A percentile compares a stretch with the other conserved stretches of the same genome.
These are phyloP conservation scores for Nesometra sesokonis DNA, from an alignment of 35 echinoderm and acorn worm genomes.

Conservation along the genomic window DNA sequence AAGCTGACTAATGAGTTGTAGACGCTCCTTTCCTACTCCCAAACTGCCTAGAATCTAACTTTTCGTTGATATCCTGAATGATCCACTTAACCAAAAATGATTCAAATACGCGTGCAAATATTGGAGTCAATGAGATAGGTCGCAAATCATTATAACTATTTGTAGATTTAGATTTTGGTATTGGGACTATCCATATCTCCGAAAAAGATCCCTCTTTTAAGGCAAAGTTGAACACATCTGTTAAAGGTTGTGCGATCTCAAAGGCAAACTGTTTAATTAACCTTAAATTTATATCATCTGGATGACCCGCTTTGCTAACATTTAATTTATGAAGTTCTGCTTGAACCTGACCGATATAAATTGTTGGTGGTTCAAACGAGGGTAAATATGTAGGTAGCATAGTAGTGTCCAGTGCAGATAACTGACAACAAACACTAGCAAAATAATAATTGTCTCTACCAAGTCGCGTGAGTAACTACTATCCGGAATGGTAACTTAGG, in stretches of 20 bases:
- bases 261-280: constrained; percentile 16
- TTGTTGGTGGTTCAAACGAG: constrained; percentile 9
- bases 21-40: background rate
- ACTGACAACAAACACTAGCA: no score
- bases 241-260: constrained; percentile 15
- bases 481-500: no score
- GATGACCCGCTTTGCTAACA: constrained; percentile 12
- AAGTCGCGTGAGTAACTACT: no score
- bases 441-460: no score
- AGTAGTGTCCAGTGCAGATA: no score
- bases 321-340: background rate
- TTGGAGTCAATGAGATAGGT: constrained; percentile 26
- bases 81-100: constrained; percentile 24
- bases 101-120: constrained; percentile 21
- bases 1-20: no score
- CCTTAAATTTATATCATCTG: background rate
- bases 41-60: constrained; percentile 13
- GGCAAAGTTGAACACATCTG: constrained; percentile 6
- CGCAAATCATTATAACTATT: constrained; percentile 1
- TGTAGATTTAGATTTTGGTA: constrained; percentile 19
- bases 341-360: constrained; percentile 3
- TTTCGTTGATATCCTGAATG: constrained; percentile 6
- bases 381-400: constrained; percentile 7
- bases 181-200: constrained; percentile 10
- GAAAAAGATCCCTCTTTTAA: constrained; percentile 16